Percentiles rank a stretch among this genome's conserved stretches.
These are phyloP conservation scores for Drosophila mettleri DNA, from an alignment of 2,888 invertebrate species.

Conservation along the genomic window DNA sequence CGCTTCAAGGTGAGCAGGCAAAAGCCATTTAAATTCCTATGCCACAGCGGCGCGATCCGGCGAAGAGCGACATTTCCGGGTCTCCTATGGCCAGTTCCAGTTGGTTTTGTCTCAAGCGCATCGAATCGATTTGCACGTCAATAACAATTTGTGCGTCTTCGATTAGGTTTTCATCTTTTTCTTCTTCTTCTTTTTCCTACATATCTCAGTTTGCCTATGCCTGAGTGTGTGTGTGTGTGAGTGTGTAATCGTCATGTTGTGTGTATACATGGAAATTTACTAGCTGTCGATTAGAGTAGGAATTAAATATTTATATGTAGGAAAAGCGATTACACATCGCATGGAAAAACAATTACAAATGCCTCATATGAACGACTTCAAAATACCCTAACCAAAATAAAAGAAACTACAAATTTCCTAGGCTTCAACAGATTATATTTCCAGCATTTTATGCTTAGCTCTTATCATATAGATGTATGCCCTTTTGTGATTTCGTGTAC, in stretches of 20 bases:
- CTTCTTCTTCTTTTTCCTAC: background rate
- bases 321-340: slow-evolving; percentile 63
- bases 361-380: slow-evolving; percentile 7
- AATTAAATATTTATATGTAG: slow-evolving; percentile 45
- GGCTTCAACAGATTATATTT: too few species aligned
- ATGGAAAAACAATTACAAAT: slow-evolving; percentile 41
- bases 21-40: slow-evolving; percentile 1
- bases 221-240: background rate
- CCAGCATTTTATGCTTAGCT: background rate
- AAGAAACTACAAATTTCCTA: background rate
- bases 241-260: slow-evolving; percentile 12
- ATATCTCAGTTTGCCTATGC: background rate
- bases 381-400: slow-evolving; percentile 16
- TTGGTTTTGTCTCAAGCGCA: slow-evolving; percentile 16
- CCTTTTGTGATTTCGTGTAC: background rate
- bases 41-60: background rate
- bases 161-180: slow-evolving; percentile 23
- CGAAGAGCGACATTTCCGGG: slow-evolving; percentile 4
- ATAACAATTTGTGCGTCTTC: slow-evolving; percentile 58
- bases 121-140: slow-evolving; percentile 35
- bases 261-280: slow-evolving; percentile 73
- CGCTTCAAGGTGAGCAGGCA: slow-evolving; percentile 83
- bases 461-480: background rate
- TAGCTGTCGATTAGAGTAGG: slow-evolving; percentile 55
- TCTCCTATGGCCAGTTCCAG: background rate